Conservation (phyloP, 2,888 invertebrate species). For the Gasteruption jaculator region DNA sequence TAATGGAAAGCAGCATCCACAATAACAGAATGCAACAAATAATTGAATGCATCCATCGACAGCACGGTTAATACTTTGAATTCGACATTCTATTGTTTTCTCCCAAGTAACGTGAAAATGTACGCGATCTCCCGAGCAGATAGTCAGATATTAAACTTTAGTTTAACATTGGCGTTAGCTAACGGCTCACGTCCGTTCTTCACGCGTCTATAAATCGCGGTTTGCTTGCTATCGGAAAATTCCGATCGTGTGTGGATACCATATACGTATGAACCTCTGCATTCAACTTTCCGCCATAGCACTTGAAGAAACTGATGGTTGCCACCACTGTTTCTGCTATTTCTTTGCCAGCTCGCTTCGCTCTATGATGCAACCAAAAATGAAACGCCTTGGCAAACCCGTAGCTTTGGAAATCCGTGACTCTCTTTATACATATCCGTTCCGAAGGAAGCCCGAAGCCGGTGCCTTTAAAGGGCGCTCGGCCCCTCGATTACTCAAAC, state of each 20-base stretch:
- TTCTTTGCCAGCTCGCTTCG: too few relatives aligned
- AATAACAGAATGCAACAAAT: too few relatives aligned
- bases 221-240: conserved; percentile 39
- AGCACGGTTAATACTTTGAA: too few relatives aligned
- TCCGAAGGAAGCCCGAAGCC: conserved; percentile 24
- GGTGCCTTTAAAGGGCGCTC: conserved; percentile 24
- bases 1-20: too few relatives aligned
- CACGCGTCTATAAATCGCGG: conserved; percentile 34
- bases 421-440: conserved; percentile 12
- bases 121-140: conserved; percentile 26
- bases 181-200: conserved; percentile 20
- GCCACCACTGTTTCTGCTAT: too few relatives aligned
- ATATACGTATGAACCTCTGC: too few relatives aligned
- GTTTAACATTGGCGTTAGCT: conserved; percentile 23
- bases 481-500: conserved; percentile 20
- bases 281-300: too few relatives aligned
- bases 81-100: conserved; percentile 33
- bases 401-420: conserved; percentile 17
- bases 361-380: conserved; percentile 26
- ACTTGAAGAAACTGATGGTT: too few relatives aligned
- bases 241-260: conserved; percentile 38
- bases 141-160: conserved; percentile 30
- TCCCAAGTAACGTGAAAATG: conserved; percentile 26
- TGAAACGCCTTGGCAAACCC: conserved; percentile 25
- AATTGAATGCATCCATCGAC: too few relatives aligned